phyloP scores from a whole-genome alignment of 2,113 vertebrate genomes.

The Chlorocebus sabaeus region DNA sequence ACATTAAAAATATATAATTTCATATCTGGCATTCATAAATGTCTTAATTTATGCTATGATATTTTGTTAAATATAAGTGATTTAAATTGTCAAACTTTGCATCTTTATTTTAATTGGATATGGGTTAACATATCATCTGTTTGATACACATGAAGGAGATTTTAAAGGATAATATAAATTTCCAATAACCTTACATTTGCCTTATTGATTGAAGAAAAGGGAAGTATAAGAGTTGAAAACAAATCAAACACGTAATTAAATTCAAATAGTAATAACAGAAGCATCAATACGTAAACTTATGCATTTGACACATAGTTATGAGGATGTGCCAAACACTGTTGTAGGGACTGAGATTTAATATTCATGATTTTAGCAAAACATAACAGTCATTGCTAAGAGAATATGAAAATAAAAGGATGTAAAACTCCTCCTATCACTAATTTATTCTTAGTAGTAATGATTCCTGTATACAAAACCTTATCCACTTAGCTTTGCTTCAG shows the following conservation, averaged over 20 bases:
- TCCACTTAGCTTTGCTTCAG: not conserved
- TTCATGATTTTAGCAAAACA: not conserved
- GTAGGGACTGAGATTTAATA: not conserved
- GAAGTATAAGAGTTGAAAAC: not conserved
- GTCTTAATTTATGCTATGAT: not conserved
- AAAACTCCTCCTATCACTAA: not conserved
- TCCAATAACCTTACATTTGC: not conserved
- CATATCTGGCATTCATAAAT: not conserved
- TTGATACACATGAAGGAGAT: not conserved
- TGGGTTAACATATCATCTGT: not conserved
- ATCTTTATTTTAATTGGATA: conserved; percentile 2
- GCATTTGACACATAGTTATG: not conserved
- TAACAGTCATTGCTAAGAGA: not conserved
- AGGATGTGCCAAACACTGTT: not conserved
- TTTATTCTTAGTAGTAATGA: not conserved
- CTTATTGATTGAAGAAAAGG: not conserved
- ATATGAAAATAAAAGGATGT: not conserved
- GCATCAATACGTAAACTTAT: not conserved
- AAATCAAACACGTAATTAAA: not conserved
- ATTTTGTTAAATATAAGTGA: not conserved
- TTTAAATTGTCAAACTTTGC: not conserved
- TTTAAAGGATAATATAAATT: not conserved
- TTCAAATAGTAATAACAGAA: not conserved
- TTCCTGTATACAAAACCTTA: not conserved
- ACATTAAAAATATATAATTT: not conserved